A percentile compares a stretch with the other conserved stretches of the same genome.
Conservation (phyloP, 2,113 vertebrate genomes). For the Dinomys branickii region DNA sequence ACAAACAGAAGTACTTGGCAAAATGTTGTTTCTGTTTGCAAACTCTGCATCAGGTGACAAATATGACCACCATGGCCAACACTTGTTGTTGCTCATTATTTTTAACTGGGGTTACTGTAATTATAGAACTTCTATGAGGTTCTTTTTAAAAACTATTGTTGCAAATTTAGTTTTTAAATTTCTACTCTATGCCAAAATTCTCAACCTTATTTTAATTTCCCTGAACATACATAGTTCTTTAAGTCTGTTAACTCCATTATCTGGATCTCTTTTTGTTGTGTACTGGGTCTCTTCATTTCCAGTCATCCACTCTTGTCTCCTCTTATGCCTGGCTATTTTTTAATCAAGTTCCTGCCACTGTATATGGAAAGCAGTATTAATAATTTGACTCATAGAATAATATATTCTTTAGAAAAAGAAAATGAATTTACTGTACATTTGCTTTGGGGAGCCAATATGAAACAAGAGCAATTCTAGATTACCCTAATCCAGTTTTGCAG, state of each 20-base stretch:
- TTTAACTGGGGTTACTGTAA: not conserved
- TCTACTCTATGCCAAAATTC: not conserved
- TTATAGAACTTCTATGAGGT: not conserved
- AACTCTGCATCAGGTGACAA: not conserved
- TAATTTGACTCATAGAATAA: not conserved
- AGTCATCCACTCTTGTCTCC: not conserved
- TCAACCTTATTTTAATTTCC: constrained; percentile 26
- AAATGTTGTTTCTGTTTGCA: not conserved
- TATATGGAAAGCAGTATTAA: not conserved
- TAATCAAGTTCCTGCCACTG: not conserved
- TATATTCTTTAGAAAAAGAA: constrained; percentile 10
- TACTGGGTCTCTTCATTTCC: not conserved
- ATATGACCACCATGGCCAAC: not conserved
- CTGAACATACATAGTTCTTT: not conserved
- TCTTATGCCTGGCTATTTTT: not conserved
- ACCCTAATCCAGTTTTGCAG: not conserved
- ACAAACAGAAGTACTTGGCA: not conserved
- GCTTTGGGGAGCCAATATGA: not conserved
- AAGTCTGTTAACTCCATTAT: not conserved
- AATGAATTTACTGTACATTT: not conserved
- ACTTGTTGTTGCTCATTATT: not conserved
- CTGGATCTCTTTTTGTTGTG: not conserved
- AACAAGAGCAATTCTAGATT: not conserved
- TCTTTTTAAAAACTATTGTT: not conserved
- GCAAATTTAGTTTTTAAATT: not conserved